Evolutionary conservation across 2,888 invertebrate genomes (phyloP).

Genomic region (Cotesia congregata): DNA sequence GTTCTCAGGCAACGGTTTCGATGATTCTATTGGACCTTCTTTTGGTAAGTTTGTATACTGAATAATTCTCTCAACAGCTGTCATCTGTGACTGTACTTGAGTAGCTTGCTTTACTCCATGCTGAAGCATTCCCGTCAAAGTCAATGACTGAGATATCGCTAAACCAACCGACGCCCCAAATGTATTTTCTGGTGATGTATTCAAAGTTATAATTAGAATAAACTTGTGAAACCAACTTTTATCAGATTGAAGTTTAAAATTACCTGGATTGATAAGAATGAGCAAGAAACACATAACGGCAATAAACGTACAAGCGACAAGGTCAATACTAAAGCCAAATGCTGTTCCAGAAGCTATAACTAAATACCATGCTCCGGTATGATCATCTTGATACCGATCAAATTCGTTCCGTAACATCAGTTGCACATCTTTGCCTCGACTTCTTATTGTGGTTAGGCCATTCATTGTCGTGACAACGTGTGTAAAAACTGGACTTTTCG

Average conservation of each 20-base stretch:
- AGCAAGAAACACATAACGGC: constrained; percentile 77
- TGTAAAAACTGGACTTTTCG: constrained; percentile 90
- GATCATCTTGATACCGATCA: constrained; percentile 78
- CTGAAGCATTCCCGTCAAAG: constrained; percentile 84
- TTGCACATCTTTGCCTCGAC: constrained; percentile 77
- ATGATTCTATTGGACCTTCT: constrained; percentile 72
- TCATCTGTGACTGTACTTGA: constrained; percentile 81
- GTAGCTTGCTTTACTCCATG: constrained; percentile 83
- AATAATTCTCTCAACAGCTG: constrained; percentile 84
- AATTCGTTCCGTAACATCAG: constrained; percentile 81
- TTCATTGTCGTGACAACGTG: constrained; percentile 88
- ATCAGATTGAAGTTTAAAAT: neutral
- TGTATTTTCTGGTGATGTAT: constrained; percentile 69
- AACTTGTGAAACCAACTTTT: neutral
- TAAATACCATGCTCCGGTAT: constrained; percentile 80
- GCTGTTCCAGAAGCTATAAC: constrained; percentile 77
- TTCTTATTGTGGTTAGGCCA: constrained; percentile 89
- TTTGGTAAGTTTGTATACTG: constrained; percentile 83
- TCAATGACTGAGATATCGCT: constrained; percentile 79
- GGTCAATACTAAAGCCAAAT: constrained; percentile 83
- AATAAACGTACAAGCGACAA: constrained; percentile 78
- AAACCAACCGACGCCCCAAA: constrained; percentile 79
- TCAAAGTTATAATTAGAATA: neutral
- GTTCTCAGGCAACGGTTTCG: constrained; percentile 72
- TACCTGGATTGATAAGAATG: constrained; percentile 75